Conservation (phyloP, 2,113 vertebrate species). For the Rhinoderma darwinii region DNA sequence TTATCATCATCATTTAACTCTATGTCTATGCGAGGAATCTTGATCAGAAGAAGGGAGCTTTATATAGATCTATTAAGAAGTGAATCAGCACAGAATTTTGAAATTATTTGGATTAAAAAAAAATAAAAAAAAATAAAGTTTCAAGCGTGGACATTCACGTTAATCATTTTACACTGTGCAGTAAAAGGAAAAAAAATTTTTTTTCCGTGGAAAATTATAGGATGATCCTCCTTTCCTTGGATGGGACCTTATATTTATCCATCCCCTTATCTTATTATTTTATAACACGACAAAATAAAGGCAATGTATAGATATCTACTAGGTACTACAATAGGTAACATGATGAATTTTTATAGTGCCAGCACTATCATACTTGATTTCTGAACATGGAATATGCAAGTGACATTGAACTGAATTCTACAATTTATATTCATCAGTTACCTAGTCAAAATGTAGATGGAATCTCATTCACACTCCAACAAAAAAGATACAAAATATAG, state of each 20-base stretch:
- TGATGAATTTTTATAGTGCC: not conserved
- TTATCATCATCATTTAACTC: not conserved
- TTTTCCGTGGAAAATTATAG: not conserved
- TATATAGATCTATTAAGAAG: not conserved
- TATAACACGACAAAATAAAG: not conserved
- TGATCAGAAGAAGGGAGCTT: not conserved
- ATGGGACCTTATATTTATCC: no score
- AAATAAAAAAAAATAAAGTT: no score
- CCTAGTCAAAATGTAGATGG: not conserved
- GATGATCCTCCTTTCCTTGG: no score
- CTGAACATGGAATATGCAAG: no score
- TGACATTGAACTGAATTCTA: no score
- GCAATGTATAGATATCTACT: not conserved
- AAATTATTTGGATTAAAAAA: not conserved
- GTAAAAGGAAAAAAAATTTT: not conserved
- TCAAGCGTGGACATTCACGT: not conserved
- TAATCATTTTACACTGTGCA: not conserved
- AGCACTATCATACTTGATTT: conserved; percentile 9
- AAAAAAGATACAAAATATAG: no score
- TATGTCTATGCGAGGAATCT: not conserved
- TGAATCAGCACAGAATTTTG: not conserved
- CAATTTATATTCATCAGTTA: not conserved
- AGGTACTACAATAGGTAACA: not conserved
- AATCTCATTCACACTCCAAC: not conserved
- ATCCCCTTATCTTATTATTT: not conserved